Base-by-base conservation (phyloP, 2,797 vertebrate species). In the Peromyscus nudipes region DNA sequence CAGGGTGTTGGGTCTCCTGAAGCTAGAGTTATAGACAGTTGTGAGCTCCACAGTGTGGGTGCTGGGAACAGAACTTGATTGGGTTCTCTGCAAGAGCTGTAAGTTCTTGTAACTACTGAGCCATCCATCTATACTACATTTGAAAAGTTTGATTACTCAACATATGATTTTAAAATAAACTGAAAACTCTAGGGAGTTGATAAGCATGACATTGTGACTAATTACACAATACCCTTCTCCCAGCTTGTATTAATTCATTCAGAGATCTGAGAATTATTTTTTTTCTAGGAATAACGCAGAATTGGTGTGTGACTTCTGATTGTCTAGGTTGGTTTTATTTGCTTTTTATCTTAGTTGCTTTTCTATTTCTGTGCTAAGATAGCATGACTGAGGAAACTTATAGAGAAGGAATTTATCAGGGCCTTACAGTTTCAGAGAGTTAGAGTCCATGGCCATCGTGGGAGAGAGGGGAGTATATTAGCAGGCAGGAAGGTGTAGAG, bases 91-190 rank as follows among this genome's bases (percentile, higher is more conserved):
- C 14, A 86, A 16, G 23, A 71, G 21, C 34, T 10, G 43, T n/a
- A 34, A 49, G 29, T 69, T 49, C 31, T n/a, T 64, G 8, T 9
- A 86, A 69, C 65, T 5, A 37, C 13, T 17, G 27, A 86, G 34
- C 23, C 43, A 55, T 17, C 65, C 16, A 34, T 37, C 84, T 37
- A 71, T 5, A 37, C 19, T 60, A 40, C 37, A 34, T 88, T 87
- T 91, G 62, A 88, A 79, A 77, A 40, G 75, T 95, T 64, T 69
- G 52, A 97, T 98, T 96, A 96, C 86, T 75, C 64, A 89, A 34
- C 13, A 73, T 12, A 6, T 65, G 7, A 88, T 67, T 75, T 4
- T 9, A 92, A 67, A 69, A 49, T 92, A 29, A 97, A 76, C n/a
- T 0, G 0, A 77, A 93, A 96, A 13, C 4, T 64, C 75, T 88